Evolutionary conservation across 2,888 invertebrate genomes (phyloP).

Genomic region (Charanyca ferruginea): DNA sequence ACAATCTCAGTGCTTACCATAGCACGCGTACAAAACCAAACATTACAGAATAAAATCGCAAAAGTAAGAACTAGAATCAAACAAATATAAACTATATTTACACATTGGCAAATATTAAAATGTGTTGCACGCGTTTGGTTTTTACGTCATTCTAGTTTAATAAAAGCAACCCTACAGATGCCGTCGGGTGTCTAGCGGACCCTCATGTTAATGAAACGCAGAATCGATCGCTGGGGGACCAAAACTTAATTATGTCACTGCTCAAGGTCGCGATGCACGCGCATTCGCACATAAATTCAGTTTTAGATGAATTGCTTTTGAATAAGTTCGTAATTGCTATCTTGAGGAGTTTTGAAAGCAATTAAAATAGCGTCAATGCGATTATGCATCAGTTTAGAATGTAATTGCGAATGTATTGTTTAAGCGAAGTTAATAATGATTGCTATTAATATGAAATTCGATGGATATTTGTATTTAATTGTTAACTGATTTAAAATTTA

Average conservation of each 20-base stretch:
- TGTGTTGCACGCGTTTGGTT: constrained; percentile 44
- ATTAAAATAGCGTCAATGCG: constrained; percentile 53
- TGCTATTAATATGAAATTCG: constrained; percentile 4
- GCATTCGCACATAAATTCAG: constrained; percentile 60
- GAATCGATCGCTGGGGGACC: constrained; percentile 82
- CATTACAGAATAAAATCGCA: constrained; percentile 32
- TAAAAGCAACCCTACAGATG: constrained; percentile 72
- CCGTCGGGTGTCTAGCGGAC: constrained; percentile 73
- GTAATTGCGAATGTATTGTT: constrained; percentile 34
- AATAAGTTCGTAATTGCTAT: constrained; percentile 61
- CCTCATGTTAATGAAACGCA: constrained; percentile 79
- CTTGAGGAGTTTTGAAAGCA: constrained; percentile 53
- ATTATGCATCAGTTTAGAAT: constrained; percentile 43
- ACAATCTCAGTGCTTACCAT: constrained; percentile 55
- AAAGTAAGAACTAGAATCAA: constrained; percentile 25
- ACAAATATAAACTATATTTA: constrained; percentile 55
- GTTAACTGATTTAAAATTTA: not conserved
- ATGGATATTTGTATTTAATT: not conserved
- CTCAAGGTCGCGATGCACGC: constrained; percentile 82
- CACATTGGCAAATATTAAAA: constrained; percentile 52
- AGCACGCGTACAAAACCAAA: constrained; percentile 50
- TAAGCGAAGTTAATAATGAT: not conserved
- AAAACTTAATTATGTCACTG: constrained; percentile 84
- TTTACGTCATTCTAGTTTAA: constrained; percentile 51
- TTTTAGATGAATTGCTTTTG: constrained; percentile 58